Base-by-base conservation (phyloP, 2,113 vertebrate genomes). In the Ellobius talpinus region DNA sequence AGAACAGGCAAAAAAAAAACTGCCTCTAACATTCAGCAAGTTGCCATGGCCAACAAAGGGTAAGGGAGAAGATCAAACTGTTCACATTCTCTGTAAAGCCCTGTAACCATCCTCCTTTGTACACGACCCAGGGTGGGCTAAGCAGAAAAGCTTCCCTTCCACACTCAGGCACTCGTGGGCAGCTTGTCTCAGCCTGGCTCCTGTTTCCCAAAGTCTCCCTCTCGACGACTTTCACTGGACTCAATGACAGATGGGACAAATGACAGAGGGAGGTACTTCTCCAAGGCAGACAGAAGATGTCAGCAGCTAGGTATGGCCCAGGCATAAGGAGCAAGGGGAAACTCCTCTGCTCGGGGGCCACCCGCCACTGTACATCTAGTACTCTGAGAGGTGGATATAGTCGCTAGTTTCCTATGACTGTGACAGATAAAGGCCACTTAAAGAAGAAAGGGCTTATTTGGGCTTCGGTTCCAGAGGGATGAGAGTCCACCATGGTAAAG, bases 111-210 rank as follows among this genome's bases (percentile, higher is more conserved):
- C 21, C 23, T 52, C 31, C 5, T 47, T 5, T 33, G 33, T 78
- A 5, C 0, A 12, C 1, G 8, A 26, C 13, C 68, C 61, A 0
- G 11, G 33, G 19, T 42, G 29, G n/a, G 50, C 13, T 16, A 1
- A 65, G 52, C 29, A 21, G n/a, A 52, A 88, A 72, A 26, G 39
- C 19, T 0, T 31, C 47, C 65, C 29, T 3, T 19, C 24, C 19
- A 5, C 8, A 26, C 77, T 16, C 31, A 47, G 33, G n/a, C 68
- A 0, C 11, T 21, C 11, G 6, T 7, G 42, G n/a, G 7, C 58
- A 7, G 3, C 79, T 36, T 14, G 24, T 39, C 84, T 31, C 13
- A 0, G 17, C 39, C 55, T 21, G 7, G 19, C 19, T 23, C 58
- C 58, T 58, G 58, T 6, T 58, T 58, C 58, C 58, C 58, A 21